These are phyloP conservation scores for Daboia siamensis DNA, from an alignment of 2,113 vertebrate genomes.

Conservation along the genomic window DNA sequence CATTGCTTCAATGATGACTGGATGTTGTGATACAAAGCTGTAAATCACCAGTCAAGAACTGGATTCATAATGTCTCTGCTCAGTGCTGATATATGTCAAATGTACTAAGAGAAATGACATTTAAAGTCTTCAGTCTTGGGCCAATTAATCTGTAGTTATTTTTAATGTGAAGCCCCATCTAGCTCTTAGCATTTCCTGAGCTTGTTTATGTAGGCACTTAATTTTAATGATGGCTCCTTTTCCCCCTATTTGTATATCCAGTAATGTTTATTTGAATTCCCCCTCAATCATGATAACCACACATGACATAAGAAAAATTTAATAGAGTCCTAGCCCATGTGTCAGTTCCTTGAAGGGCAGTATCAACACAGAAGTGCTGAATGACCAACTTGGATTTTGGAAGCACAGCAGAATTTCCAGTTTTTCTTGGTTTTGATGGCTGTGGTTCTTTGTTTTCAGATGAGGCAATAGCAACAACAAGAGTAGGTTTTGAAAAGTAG, in stretches of 20 bases:
- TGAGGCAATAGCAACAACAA: neutral
- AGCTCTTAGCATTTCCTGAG: neutral
- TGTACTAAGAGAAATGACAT: neutral
- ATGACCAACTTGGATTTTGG: neutral
- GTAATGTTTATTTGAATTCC: neutral
- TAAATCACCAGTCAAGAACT: neutral
- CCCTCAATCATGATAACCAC: neutral
- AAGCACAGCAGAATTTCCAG: neutral
- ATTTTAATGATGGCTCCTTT: neutral
- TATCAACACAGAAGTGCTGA: neutral
- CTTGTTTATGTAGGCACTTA: neutral
- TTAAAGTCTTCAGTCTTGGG: slow-evolving; percentile 3
- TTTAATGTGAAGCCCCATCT: neutral
- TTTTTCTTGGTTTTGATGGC: neutral
- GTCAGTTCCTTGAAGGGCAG: neutral
- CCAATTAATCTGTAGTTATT: slow-evolving; percentile 15
- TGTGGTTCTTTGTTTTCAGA: neutral
- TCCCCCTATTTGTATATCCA: neutral
- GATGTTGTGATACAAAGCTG: neutral
- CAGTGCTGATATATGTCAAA: slow-evolving; percentile 46
- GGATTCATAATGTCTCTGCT: slow-evolving; percentile 39
- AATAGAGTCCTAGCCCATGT: neutral
- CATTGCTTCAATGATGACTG: neutral
- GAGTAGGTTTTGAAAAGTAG: neutral
- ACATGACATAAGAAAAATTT: neutral